Evolutionary conservation across 2,888 invertebrate genomes (phyloP).

Genomic region (Stegophylla sp.): DNA sequence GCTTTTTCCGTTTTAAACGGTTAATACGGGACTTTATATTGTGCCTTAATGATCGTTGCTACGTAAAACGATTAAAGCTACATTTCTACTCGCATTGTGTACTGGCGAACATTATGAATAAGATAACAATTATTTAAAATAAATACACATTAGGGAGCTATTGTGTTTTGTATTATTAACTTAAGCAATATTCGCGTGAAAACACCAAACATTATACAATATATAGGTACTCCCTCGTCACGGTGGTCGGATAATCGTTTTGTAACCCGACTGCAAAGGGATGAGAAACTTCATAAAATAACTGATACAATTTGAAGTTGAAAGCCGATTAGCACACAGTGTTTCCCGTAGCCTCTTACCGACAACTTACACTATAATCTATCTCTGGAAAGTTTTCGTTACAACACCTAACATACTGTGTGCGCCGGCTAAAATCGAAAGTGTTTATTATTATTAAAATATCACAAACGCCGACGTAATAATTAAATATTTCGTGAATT

Average conservation of each 20-base stretch:
- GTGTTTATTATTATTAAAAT: neutral
- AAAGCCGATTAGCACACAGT: neutral
- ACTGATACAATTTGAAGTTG: neutral
- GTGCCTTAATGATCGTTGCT: too few species aligned
- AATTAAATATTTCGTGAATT: neutral
- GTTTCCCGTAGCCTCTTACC: neutral
- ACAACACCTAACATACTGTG: neutral
- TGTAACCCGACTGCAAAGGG: neutral
- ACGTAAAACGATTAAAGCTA: too few species aligned
- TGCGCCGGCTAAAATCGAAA: neutral
- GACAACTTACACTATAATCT: neutral
- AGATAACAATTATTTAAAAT: neutral
- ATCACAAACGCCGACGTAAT: neutral
- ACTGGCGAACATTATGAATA: too few species aligned
- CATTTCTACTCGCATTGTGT: too few species aligned
- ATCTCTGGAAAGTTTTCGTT: neutral
- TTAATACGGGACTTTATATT: too few species aligned
- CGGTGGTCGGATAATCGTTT: neutral
- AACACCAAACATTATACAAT: neutral
- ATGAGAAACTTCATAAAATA: neutral
- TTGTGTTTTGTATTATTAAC: neutral
- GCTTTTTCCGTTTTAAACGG: too few species aligned
- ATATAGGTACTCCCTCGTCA: neutral
- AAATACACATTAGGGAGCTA: neutral
- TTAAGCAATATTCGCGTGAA: neutral